These are phyloP conservation scores for Macrophya annulata DNA, from an alignment of 2,888 invertebrate genomes.

Conservation along the genomic window DNA sequence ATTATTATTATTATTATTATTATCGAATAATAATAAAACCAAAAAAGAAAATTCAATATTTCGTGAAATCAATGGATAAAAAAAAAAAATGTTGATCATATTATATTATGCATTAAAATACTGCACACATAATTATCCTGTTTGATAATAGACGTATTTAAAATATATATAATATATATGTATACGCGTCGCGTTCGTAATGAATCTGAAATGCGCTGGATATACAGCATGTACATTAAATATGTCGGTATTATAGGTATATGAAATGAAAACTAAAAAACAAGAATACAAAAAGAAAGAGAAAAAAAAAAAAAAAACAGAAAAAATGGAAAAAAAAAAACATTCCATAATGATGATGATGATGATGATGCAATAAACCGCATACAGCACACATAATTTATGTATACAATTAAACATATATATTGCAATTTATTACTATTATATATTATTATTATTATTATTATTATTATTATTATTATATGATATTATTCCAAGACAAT, in stretches of 20 bases:
- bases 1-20: constrained; percentile 10
- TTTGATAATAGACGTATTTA: neutral
- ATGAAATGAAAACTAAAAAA: constrained; percentile 10
- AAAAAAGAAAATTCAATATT: constrained; percentile 32
- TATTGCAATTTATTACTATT: no score
- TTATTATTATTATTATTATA: constrained; percentile 25
- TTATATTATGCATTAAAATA: constrained; percentile 2
- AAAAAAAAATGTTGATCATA: constrained; percentile 5
- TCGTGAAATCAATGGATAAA: constrained; percentile 3
- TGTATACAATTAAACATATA: neutral
- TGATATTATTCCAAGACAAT: constrained; percentile 19
- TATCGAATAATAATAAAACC: constrained; percentile 33
- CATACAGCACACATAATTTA: constrained; percentile 13
- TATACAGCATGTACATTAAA: neutral
- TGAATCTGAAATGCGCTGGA: constrained; percentile 24
- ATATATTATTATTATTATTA: constrained; percentile 14
- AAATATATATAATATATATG: neutral
- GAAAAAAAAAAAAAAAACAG: no score
- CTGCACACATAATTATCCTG: neutral
- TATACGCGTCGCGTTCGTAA: neutral
- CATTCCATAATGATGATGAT: constrained; percentile 43
- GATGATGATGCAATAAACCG: constrained; percentile 23
- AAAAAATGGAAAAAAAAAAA: neutral
- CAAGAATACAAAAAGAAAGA: no score
- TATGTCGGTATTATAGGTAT: neutral